Percentiles rank a stretch among this genome's conserved stretches.
These are phyloP conservation scores for Eudyptes chrysolophus DNA, from an alignment of 2,113 vertebrate genomes.

Conservation along the genomic window DNA sequence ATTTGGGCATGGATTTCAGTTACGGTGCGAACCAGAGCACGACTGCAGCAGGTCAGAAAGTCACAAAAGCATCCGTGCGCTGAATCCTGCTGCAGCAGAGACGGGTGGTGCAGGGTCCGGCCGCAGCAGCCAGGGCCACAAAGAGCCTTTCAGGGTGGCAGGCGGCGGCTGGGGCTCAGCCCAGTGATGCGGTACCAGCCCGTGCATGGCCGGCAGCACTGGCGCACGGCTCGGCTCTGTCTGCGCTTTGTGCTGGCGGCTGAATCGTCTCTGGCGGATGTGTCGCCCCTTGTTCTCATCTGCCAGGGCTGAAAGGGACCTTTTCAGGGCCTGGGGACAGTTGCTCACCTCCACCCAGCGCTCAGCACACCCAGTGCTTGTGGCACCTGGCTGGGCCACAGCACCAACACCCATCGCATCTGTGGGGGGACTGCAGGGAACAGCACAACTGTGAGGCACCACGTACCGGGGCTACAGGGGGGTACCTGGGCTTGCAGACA, in stretches of 20 bases:
- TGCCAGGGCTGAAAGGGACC: background rate
- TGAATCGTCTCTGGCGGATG: accelerated
- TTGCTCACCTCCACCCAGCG: background rate
- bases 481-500: background rate
- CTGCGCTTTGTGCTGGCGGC: background rate
- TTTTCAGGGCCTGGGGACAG: background rate
- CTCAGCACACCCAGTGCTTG: background rate
- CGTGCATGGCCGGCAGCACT: background rate
- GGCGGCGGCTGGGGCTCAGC: background rate
- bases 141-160: background rate
- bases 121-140: background rate
- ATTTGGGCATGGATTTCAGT: background rate
- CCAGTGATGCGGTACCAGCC: background rate
- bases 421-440: background rate
- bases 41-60: accelerated
- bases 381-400: background rate
- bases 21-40: background rate
- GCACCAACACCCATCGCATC: accelerated
- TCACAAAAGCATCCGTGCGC: background rate
- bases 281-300: background rate
- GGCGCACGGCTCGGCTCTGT: accelerated
- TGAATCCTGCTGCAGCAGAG: accelerated
- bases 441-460: background rate
- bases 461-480: background rate
- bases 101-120: accelerated